phyloP scores from a whole-genome alignment of 2,888 invertebrate genomes.

The Halictus ligatus region DNA sequence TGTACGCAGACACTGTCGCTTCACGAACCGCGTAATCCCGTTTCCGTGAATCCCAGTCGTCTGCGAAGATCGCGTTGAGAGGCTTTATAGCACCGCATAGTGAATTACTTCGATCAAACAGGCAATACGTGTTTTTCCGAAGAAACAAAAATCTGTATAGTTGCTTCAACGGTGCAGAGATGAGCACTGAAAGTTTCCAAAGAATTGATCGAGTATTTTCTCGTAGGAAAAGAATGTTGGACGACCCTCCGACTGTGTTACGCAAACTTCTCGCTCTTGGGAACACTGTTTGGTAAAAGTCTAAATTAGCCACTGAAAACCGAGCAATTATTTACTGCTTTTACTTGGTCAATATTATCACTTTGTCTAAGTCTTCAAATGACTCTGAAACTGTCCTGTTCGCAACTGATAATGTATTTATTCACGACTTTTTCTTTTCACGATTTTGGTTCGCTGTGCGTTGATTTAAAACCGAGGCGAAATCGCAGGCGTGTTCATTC shows the following conservation, averaged over 20 bases:
- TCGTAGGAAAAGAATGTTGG: not conserved
- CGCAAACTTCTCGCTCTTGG: no score
- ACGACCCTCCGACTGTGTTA: no score
- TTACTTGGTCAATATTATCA: not conserved
- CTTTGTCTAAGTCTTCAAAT: not conserved
- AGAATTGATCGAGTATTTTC: not conserved
- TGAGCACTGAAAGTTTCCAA: not conserved
- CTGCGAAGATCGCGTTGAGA: not conserved
- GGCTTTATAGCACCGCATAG: not conserved
- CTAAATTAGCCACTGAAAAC: not conserved
- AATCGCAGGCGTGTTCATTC: conserved; percentile 12
- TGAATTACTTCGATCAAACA: no score
- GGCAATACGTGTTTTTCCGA: no score
- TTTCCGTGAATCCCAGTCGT: not conserved
- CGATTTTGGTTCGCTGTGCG: not conserved
- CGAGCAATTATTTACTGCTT: not conserved
- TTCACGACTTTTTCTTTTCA: no score
- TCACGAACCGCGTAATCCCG: not conserved
- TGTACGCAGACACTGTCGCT: not conserved
- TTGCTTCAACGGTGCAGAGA: not conserved
- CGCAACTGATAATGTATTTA: no score
- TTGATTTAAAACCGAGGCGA: not conserved
- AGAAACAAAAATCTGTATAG: not conserved
- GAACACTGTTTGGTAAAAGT: not conserved
- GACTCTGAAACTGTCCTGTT: not conserved